Percentiles rank a stretch among this genome's conserved stretches.
phyloP scores from a whole-genome alignment of 2,113 vertebrate species.

The Panthera tigris region DNA sequence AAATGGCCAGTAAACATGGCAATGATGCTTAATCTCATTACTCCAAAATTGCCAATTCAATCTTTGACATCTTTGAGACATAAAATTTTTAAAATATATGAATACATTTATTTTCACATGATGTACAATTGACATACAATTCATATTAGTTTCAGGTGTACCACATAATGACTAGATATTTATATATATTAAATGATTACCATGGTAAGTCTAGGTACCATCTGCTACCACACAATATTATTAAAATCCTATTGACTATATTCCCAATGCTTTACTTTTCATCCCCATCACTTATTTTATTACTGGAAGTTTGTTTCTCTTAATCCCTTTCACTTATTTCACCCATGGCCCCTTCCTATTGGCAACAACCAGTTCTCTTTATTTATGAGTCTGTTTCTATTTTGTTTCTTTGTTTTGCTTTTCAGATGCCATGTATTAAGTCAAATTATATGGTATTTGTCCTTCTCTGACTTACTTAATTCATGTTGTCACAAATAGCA shows the following conservation, averaged over 20 bases:
- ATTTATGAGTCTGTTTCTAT: neutral
- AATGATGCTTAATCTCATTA: neutral
- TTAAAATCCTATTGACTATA: neutral
- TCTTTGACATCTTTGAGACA: neutral
- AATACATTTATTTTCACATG: neutral
- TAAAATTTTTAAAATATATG: neutral
- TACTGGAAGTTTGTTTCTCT: neutral
- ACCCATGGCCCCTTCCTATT: neutral
- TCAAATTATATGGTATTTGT: neutral
- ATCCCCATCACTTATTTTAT: neutral
- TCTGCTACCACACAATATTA: neutral
- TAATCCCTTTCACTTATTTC: neutral
- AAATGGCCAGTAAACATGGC: neutral
- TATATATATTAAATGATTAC: neutral
- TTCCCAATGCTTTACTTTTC: neutral
- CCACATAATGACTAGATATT: neutral
- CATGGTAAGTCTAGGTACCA: neutral
- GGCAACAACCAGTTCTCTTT: neutral
- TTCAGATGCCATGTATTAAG: neutral
- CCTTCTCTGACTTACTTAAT: neutral
- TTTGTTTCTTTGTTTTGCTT: neutral
- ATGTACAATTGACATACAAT: neutral
- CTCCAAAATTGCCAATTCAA: neutral
- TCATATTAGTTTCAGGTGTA: neutral
- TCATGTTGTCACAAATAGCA: neutral